Evolutionary conservation across 1,140 invertebrate genomes (phyloP).

Genomic region (Procambarus virginalis): DNA sequence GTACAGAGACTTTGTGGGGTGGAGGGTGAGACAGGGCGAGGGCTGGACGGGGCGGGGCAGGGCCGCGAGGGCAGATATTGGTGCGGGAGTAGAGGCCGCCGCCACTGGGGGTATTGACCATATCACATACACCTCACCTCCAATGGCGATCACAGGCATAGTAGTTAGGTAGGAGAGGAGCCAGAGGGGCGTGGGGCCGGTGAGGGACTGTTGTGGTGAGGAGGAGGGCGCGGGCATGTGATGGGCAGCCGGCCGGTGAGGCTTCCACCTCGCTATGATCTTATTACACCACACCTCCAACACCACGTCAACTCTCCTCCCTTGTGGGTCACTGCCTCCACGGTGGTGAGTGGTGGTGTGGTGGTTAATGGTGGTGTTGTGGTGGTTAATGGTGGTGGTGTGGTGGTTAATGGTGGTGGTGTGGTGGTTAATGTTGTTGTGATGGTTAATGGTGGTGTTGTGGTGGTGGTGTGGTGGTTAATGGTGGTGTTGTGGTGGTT

Average conservation of each 20-base stretch:
- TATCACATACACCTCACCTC: constrained; percentile 31
- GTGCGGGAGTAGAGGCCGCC: neutral
- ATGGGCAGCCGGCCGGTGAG: too few species aligned
- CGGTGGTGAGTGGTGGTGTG: too few species aligned
- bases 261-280: neutral
- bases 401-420: too few species aligned
- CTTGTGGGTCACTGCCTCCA: too few species aligned
- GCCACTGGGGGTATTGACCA: constrained; percentile 51
- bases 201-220: too few species aligned
- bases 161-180: neutral
- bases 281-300: neutral
- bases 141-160: constrained; percentile 53
- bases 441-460: too few species aligned
- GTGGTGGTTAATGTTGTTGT: too few species aligned
- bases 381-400: neutral
- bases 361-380: neutral
- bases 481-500: too few species aligned
- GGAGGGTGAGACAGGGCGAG: neutral
- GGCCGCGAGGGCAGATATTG: neutral
- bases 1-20: constrained; percentile 6
- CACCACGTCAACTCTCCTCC: neutral
- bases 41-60: neutral
- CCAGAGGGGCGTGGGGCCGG: too few species aligned
- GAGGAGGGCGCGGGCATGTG: too few species aligned
- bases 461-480: too few species aligned